Evolutionary conservation across 2,888 invertebrate species (phyloP).

Genomic region (Lepidochrysops patricia): DNA sequence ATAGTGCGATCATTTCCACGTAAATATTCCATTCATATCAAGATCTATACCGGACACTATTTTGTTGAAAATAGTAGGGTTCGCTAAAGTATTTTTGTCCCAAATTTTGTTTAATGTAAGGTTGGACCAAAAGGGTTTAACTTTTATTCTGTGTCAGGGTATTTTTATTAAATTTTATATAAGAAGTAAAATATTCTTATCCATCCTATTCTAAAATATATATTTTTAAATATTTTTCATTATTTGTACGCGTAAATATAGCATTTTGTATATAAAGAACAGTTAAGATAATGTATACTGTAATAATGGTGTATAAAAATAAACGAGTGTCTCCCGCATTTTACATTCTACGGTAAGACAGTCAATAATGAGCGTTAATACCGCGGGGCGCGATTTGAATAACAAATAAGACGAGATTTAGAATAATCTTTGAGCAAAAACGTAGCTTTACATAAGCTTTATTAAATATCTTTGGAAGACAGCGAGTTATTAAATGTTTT

Average conservation of each 20-base stretch:
- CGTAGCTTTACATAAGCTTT: neutral
- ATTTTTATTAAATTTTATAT: too few species aligned
- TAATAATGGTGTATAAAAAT: conserved; percentile 20
- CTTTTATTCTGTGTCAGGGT: too few species aligned
- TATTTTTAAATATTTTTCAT: too few species aligned
- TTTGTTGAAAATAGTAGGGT: neutral
- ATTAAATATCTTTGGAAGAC: conserved; percentile 6
- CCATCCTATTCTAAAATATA: neutral
- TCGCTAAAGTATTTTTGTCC: neutral
- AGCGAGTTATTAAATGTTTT: neutral
- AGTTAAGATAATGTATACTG: neutral
- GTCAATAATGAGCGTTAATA: conserved; percentile 24
- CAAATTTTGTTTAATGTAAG: neutral
- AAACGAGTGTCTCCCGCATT: conserved; percentile 25
- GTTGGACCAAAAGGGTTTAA: too few species aligned
- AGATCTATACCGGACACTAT: conserved; percentile 7
- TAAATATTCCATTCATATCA: conserved; percentile 9
- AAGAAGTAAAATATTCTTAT: too few species aligned
- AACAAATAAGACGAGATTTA: conserved; percentile 9
- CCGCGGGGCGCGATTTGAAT: conserved; percentile 2
- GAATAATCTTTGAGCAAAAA: conserved; percentile 7
- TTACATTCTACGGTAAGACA: conserved; percentile 28
- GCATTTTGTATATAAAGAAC: neutral
- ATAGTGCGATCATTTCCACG: neutral
- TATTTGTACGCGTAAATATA: too few species aligned